Evolutionary conservation across 1,140 invertebrate species (phyloP).

Genomic region (Meloidogyne hapla): DNA sequence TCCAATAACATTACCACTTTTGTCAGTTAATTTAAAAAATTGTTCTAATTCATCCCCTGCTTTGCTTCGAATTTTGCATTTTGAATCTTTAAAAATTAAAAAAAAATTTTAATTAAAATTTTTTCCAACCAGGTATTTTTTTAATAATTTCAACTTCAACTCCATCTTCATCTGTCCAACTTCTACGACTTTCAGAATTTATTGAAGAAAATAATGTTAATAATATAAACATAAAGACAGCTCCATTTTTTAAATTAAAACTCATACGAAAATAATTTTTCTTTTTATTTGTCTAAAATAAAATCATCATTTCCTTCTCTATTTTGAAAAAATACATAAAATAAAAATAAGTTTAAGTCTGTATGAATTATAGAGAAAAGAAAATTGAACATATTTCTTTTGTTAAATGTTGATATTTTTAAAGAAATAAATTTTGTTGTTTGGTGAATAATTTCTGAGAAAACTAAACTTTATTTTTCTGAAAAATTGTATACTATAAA

Average conservation of each 20-base stretch:
- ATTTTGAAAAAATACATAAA: too few relatives aligned
- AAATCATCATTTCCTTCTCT: too few relatives aligned
- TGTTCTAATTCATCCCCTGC: conserved; percentile 60
- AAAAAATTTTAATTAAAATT: background rate
- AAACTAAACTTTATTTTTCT: too few relatives aligned
- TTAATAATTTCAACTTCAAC: conserved; percentile 64
- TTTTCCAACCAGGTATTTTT: conserved; percentile 53
- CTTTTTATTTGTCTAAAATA: background rate
- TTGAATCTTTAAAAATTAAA: conserved; percentile 31
- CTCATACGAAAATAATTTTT: background rate
- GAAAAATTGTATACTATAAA: too few relatives aligned
- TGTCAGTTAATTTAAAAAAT: conserved; percentile 60
- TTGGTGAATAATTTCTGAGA: too few relatives aligned
- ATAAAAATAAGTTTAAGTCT: too few relatives aligned
- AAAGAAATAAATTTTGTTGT: too few relatives aligned
- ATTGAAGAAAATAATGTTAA: conserved; percentile 6
- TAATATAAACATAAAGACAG: background rate
- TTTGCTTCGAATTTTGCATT: conserved; percentile 57
- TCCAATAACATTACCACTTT: conserved; percentile 57
- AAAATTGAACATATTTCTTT: too few relatives aligned
- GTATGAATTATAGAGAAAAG: too few relatives aligned
- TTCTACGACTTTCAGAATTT: conserved; percentile 19
- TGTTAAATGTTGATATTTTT: too few relatives aligned
- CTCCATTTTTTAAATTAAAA: background rate
- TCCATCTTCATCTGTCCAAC: conserved; percentile 58